Evolutionary conservation across 2,888 invertebrate genomes (phyloP).

Genomic region (Phyllotreta cruciferae): DNA sequence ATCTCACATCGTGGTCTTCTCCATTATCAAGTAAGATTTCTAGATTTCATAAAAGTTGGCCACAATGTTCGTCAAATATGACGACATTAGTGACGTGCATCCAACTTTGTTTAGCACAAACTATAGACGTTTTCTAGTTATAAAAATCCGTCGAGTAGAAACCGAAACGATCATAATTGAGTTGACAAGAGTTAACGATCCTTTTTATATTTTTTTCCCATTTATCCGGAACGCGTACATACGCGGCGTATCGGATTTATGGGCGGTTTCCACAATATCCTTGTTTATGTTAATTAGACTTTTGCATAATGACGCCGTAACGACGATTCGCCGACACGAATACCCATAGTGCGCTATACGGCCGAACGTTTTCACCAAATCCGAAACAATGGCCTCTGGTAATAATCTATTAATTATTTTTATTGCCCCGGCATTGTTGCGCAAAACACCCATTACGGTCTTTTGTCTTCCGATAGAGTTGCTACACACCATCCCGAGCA

Average conservation of each 20-base stretch:
- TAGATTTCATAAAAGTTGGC: too few species aligned
- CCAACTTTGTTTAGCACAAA: too few species aligned
- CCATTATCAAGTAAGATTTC: too few species aligned
- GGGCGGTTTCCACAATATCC: slow-evolving; percentile 33
- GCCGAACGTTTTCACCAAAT: slow-evolving; percentile 40
- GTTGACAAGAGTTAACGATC: slow-evolving; percentile 18
- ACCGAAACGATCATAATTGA: slow-evolving; percentile 9
- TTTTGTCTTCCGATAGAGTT: slow-evolving; percentile 42
- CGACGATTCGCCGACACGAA: slow-evolving; percentile 34
- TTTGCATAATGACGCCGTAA: slow-evolving; percentile 38
- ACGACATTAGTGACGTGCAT: too few species aligned
- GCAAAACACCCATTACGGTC: slow-evolving; percentile 40
- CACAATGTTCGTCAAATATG: too few species aligned
- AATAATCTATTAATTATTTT: slow-evolving; percentile 44
- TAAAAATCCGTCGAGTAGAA: too few species aligned
- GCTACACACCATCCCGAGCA: slow-evolving; percentile 42
- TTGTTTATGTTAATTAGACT: slow-evolving; percentile 37
- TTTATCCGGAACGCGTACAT: neutral
- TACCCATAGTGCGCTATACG: slow-evolving; percentile 35
- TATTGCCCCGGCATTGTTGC: slow-evolving; percentile 39
- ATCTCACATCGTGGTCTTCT: too few species aligned
- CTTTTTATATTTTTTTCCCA: too few species aligned
- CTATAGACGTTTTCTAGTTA: too few species aligned
- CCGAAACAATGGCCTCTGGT: slow-evolving; percentile 45
- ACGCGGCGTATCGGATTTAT: slow-evolving; percentile 12